These are phyloP conservation scores for Marisa cornuarietis DNA, from an alignment of 1,140 invertebrate genomes.

Conservation along the genomic window DNA sequence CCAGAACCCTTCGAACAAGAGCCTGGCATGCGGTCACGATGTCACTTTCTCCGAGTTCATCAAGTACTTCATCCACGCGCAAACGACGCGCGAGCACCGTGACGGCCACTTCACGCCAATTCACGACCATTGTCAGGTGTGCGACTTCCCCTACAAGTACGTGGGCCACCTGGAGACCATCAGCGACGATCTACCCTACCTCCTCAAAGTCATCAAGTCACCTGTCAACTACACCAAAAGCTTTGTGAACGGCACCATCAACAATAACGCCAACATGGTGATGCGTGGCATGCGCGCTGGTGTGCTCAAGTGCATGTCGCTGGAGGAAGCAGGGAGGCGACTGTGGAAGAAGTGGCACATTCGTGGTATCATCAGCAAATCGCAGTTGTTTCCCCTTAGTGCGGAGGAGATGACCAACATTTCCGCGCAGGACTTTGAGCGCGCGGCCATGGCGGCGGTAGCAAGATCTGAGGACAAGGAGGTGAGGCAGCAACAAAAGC, in stretches of 20 bases:
- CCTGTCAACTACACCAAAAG: constrained; percentile 41
- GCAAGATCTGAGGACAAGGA: not conserved
- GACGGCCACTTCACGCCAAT: constrained; percentile 2
- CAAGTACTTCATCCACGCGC: constrained; percentile 49
- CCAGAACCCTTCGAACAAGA: constrained; percentile 21
- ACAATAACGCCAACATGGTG: constrained; percentile 44
- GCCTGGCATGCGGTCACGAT: constrained; percentile 53
- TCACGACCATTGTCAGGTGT: constrained; percentile 14
- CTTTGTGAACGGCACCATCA: constrained; percentile 42
- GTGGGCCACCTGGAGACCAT: constrained; percentile 17
- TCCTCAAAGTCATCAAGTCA: constrained; percentile 38
- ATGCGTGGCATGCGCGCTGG: constrained; percentile 35
- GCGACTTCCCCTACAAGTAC: constrained; percentile 5
- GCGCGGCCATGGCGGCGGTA: constrained; percentile 12
- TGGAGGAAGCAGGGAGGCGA: constrained; percentile 40
- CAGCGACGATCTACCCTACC: constrained; percentile 2
- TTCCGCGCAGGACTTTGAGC: constrained; percentile 14
- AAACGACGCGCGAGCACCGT: constrained; percentile 40
- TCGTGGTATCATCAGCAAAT: constrained; percentile 48
- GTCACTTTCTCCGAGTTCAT: constrained; percentile 56
- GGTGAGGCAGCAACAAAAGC: constrained; percentile 23
- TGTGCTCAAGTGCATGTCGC: constrained; percentile 29
- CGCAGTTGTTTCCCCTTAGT: constrained; percentile 40
- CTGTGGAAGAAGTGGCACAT: constrained; percentile 55
- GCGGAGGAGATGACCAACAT: constrained; percentile 7